These are phyloP conservation scores for Spheniscus humboldti DNA, from an alignment of 2,797 vertebrate species.

Conservation along the genomic window DNA sequence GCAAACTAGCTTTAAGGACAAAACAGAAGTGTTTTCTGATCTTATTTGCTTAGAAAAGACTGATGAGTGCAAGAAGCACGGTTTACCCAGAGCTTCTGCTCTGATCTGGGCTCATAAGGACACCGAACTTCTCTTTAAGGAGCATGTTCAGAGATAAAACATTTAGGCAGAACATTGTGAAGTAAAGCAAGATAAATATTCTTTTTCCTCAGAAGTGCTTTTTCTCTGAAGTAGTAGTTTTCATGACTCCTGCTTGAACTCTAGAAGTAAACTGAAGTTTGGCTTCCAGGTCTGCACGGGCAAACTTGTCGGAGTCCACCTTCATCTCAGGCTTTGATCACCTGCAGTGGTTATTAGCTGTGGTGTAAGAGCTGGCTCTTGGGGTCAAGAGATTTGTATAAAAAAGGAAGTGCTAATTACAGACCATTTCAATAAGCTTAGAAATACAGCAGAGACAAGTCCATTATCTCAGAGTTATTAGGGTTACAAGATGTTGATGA, in stretches of 20 bases:
- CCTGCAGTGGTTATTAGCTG: neutral
- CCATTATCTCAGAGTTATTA: neutral
- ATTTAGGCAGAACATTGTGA: conserved; percentile 35
- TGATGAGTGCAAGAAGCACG: neutral
- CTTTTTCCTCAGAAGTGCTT: conserved; percentile 1
- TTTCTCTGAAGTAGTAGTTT: neutral
- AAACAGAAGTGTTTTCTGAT: neutral
- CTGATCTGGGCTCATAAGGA: neutral
- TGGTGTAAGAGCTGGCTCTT: neutral
- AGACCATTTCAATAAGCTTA: neutral
- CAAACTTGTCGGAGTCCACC: conserved; percentile 8
- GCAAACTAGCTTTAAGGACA: neutral
- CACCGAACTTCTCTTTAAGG: neutral
- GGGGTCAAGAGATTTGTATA: neutral
- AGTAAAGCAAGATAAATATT: conserved; percentile 52
- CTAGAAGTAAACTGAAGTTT: conserved; percentile 56
- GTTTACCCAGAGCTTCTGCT: neutral
- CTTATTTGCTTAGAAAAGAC: neutral
- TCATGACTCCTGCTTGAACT: neutral
- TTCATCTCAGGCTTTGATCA: conserved; percentile 33
- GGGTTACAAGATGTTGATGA: neutral
- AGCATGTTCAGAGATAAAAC: conserved; percentile 9
- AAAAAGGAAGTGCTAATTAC: neutral
- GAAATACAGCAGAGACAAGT: neutral
- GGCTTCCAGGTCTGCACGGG: conserved; percentile 27